Conservation (phyloP, 2,888 invertebrate genomes). For the Augiades crinisus region DNA sequence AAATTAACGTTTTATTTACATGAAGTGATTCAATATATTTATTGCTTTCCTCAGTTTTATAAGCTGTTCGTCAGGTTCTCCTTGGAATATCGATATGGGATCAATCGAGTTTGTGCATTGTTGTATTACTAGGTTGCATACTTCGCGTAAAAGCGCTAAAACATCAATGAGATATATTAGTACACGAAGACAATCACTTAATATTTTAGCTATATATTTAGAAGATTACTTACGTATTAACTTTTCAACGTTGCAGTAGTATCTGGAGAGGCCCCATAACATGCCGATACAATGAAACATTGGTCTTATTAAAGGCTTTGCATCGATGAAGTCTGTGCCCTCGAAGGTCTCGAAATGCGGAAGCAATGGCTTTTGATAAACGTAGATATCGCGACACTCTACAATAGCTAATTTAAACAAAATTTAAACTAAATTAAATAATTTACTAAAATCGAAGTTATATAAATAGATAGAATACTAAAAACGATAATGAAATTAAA, state of each 20-base stretch:
- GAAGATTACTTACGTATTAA: slow-evolving; percentile 66
- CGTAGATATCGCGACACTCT: slow-evolving; percentile 91
- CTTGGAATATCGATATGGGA: slow-evolving; percentile 91
- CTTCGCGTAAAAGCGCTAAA: slow-evolving; percentile 87
- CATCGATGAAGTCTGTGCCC: slow-evolving; percentile 84
- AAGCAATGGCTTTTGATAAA: slow-evolving; percentile 88
- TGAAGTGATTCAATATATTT: slow-evolving; percentile 76
- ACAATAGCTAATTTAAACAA: slow-evolving; percentile 85
- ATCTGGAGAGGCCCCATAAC: slow-evolving; percentile 92
- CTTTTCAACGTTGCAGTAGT: slow-evolving; percentile 84
- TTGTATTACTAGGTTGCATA: slow-evolving; percentile 90
- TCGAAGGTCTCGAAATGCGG: slow-evolving; percentile 87
- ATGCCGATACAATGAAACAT: slow-evolving; percentile 91
- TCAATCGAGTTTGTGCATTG: slow-evolving; percentile 88
- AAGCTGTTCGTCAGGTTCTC: slow-evolving; percentile 89
- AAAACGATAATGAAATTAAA: too few relatives aligned
- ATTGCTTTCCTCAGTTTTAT: slow-evolving; percentile 80
- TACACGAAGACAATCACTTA: too few relatives aligned
- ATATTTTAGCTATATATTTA: too few relatives aligned
- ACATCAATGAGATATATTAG: too few relatives aligned
- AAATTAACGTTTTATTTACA: too few relatives aligned
- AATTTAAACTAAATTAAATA: slow-evolving; percentile 59
- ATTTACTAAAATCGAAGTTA: too few relatives aligned
- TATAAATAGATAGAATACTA: too few relatives aligned
- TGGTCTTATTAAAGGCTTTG: slow-evolving; percentile 81